Evolutionary conservation across 2,797 vertebrate species (phyloP).

Genomic region (Acipenser ruthenus): DNA sequence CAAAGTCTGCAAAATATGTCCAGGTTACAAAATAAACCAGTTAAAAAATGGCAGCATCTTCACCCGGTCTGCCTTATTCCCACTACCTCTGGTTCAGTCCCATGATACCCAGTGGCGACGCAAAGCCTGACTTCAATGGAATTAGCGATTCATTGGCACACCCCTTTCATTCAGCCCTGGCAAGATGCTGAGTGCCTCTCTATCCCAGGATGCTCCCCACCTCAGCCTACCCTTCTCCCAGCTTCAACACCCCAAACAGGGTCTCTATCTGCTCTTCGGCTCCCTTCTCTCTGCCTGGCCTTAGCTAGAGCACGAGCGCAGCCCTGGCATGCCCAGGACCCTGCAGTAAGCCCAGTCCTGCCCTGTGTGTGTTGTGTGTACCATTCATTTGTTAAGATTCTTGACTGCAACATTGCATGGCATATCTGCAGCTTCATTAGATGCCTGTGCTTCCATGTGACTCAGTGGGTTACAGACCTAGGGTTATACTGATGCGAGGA

Average conservation of each 20-base stretch:
- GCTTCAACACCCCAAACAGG: constrained; percentile 22
- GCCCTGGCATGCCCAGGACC: background rate
- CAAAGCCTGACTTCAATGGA: too few species aligned
- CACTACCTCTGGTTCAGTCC: constrained; percentile 17
- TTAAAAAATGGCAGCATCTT: background rate
- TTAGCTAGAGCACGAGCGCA: background rate
- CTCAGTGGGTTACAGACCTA: too few species aligned
- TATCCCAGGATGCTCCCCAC: constrained; percentile 18
- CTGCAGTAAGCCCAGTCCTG: too few species aligned
- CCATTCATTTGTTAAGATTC: too few species aligned
- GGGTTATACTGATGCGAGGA: too few species aligned
- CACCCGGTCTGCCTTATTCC: background rate
- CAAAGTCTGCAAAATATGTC: too few species aligned
- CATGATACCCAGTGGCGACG: constrained; percentile 3
- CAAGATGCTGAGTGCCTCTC: constrained; percentile 11
- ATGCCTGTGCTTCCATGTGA: too few species aligned
- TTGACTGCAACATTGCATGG: too few species aligned
- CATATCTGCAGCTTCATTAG: too few species aligned
- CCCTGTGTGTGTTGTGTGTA: too few species aligned
- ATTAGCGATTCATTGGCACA: constrained; percentile 7
- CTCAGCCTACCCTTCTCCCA: constrained; percentile 18
- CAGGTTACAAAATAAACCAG: too few species aligned
- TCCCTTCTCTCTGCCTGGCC: background rate
- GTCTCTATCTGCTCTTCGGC: constrained; percentile 13
- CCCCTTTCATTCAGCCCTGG: constrained; percentile 10